Evolutionary conservation across 1,140 invertebrate genomes (phyloP), one percentile per base, ranked within the genome.

Genomic region (Cydia strobilella): DNA sequence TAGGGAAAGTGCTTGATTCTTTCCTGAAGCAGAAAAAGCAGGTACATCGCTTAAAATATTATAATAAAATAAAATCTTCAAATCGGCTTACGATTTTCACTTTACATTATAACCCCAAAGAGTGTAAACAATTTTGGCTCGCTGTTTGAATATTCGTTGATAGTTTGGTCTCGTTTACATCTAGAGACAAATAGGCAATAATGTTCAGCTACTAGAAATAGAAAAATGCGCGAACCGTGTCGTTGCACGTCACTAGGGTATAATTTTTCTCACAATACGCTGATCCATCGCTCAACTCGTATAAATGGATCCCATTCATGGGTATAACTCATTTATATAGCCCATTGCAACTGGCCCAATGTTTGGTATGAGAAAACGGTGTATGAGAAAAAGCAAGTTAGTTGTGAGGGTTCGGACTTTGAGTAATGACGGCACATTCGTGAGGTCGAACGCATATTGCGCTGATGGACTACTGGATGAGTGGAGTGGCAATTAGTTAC

Each of bases 351-450:
- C 65, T 69, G 65, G 54, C n/a, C 65, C 15, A 39, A 35, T 39
- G 65, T 69, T 69, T 39, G 65, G 27, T 69, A 69, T 69, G 65
- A 69, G 65, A 20, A 69, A 69, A 18, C 35, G 65, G 65, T 80
- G 79, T 79, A 76, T 42, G 75, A 74, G 77, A 86, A 87, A 87
- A 90, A 85, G 78, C 84, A 81, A 83, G 81, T 85, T 84, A 82
- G 79, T 82, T 75, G 79, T 75, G 75, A 76, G 39, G 62, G 74
- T 75, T 78, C 78, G 82, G 87, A 87, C 88, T 86, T 89, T 90
- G 88, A 90, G 84, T 90, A 89, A 90, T 90, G 88, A 84, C 78
- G 80, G 72, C 82, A 87, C 85, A 90, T 87, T 88, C 84, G 84
- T 83, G 81, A 85, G 85, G 82, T 82, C 84, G 79, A 81, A 89